Base-by-base conservation (phyloP, 2,888 invertebrate genomes). In the Pseudanteris insignis region DNA sequence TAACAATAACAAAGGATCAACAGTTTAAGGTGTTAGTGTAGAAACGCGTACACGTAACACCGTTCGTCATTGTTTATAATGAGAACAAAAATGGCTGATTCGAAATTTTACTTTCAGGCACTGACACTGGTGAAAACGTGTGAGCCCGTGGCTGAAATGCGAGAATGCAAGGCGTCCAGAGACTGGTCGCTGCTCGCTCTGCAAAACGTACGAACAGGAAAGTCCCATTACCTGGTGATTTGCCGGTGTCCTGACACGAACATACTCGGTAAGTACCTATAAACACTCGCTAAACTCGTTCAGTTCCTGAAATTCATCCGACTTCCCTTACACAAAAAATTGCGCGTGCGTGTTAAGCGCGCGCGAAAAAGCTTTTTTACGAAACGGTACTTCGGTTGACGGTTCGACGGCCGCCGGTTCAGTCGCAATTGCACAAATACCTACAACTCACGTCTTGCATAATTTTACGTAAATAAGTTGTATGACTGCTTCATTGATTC, bases 81-180 rank as follows among this genome's bases (percentile, higher is more conserved):
- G 4, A 6, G 18, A 6, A 18, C 18, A 3, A 18, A 18, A 18
- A 3, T 3, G 6, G 14, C 7, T 50, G 29, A 55, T 33, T 33
- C 29, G 7, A 24, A 41, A 24, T 34, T 12, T 18, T 44, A 8
- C 21, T 68, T 71, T 21, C 75, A 85, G 85, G 92, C 94, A 9
- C 85, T 94, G 68, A 95, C 95, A 1, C 81, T 95, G 72, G 93
- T 94, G 70, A 95, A 95, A 82, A 94, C 94, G 3, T 95, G 95
- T 79, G 95, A 95, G 81, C 91, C 92, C 0, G 91, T 92, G n/a
- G 87, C 89, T 2, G 93, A 93, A 80, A 92, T 95, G 89, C 84
- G 94, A 50, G 89, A 92, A 71, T 95, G 95, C 77, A 85, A 92
- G 73, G 87, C 91, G 14, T 93, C 94, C 0, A 86, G 92, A 65